Base-by-base conservation (phyloP, 1,140 invertebrate species). In the Drosophila chauvacae region DNA sequence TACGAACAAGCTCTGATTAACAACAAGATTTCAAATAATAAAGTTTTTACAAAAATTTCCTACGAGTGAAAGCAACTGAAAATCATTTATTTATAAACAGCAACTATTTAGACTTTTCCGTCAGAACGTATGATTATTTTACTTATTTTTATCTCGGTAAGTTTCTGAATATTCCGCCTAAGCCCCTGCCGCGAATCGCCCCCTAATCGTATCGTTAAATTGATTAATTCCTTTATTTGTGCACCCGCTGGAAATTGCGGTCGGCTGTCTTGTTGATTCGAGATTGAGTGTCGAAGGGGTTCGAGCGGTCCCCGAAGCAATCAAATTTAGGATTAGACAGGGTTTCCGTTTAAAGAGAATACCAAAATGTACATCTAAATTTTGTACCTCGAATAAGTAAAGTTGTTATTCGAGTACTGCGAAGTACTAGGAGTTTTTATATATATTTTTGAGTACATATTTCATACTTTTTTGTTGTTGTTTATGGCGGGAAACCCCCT, bases 181-280 rank as follows among this genome's bases (percentile, higher is more conserved):
- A 33, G 23, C 39, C 39, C 7, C 39, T 68, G 63, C 51, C 48
- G 13, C 55, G 2, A 42, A 75, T 55, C 70, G 53, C 59, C 69
- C 79, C 47, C 45, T 81, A 74, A 87, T 87, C 76, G 76, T 64
- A 75, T 83, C 77, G 80, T 84, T 68, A 81, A 85, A 90, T 88
- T 90, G 85, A 88, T 88, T 88, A 78, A 85, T 90, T 85, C 76
- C 66, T 76, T 90, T 88, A 76, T 90, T 80, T 81, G 77, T 57
- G 62, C 56, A 56, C 48, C 50, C 61, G 62, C 44, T 42, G 35
- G 62, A 82, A 69, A 60, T 75, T 78, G 48, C 47, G 61, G 55
- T 48, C 55, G 48, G 33, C 68, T 71, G 45, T 44, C 68, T 70
- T 41, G 26, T 57, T 37, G 42, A 28, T 70, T 28, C 9, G 37